These are phyloP conservation scores for Rhogogaster chlorosoma DNA, from an alignment of 2,888 invertebrate species.

Conservation along the genomic window DNA sequence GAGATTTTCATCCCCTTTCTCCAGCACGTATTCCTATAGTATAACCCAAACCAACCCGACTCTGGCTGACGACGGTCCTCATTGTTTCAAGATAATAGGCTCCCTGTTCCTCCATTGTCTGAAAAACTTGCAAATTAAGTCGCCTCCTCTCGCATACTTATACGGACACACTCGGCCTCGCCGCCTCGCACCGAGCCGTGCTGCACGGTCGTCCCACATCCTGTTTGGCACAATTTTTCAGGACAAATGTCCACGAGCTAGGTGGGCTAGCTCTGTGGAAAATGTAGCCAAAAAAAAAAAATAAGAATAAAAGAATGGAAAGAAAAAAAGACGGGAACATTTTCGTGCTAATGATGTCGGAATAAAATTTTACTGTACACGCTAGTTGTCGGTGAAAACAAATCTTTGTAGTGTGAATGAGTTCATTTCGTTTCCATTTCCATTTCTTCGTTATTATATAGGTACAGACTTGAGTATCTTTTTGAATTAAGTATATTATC, in stretches of 20 bases:
- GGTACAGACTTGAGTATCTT: too few species aligned
- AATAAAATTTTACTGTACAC: not conserved
- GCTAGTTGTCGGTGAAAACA: not conserved
- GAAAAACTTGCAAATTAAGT: conserved; percentile 51
- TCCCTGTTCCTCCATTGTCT: conserved; percentile 28
- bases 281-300: not conserved
- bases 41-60: conserved; percentile 2
- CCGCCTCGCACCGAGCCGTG: not conserved
- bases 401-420: not conserved
- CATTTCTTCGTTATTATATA: not conserved
- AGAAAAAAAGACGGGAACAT: not conserved
- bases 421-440: not conserved
- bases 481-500: too few species aligned
- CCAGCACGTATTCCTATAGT: not conserved
- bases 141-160: conserved; percentile 34
- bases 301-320: not conserved
- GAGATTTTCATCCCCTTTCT: conserved; percentile 1
- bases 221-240: conserved; percentile 40
- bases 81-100: conserved; percentile 50
- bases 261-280: not conserved
- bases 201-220: conserved; percentile 35
- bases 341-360: conserved; percentile 8
- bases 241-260: not conserved
- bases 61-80: conserved; percentile 47
- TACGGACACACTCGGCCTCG: conserved; percentile 7